Evolutionary conservation across 1,140 invertebrate genomes (phyloP).

Genomic region (Drosophila virilis): DNA sequence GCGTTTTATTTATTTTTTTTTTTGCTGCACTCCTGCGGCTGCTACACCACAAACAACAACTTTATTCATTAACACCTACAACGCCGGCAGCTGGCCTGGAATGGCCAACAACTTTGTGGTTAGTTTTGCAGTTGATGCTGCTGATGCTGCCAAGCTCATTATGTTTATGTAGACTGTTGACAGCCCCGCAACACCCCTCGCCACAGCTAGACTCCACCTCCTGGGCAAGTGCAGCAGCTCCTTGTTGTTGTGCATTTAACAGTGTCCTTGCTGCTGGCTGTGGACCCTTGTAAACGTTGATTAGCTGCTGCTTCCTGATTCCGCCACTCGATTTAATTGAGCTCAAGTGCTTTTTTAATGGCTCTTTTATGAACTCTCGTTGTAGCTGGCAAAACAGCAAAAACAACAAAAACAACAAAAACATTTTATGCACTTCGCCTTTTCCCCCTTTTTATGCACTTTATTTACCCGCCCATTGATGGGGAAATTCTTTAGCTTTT

Average conservation of each 20-base stretch:
- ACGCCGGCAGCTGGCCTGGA: conserved; percentile 54
- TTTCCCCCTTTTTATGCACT: neutral
- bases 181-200: neutral
- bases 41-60: conserved; percentile 76
- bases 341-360: conserved; percentile 80
- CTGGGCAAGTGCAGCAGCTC: conserved; percentile 55
- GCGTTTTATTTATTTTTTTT: conserved; percentile 53
- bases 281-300: conserved; percentile 72
- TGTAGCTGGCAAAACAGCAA: conserved; percentile 19
- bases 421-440: conserved; percentile 13
- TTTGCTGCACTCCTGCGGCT: conserved; percentile 46
- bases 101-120: conserved; percentile 79
- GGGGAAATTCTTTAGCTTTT: no score
- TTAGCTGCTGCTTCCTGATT: conserved; percentile 60
- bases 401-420: neutral
- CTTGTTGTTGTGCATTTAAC: conserved; percentile 63
- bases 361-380: conserved; percentile 73
- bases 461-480: no score
- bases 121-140: conserved; percentile 65
- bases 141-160: conserved; percentile 67
- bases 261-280: conserved; percentile 52
- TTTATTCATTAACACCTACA: conserved; percentile 84
- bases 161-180: conserved; percentile 53
- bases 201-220: neutral
- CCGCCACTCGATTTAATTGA: conserved; percentile 71